These are phyloP conservation scores for Porites australiensis DNA, from an alignment of 64 coral and sea anemone genomes.

Conservation along the genomic window DNA sequence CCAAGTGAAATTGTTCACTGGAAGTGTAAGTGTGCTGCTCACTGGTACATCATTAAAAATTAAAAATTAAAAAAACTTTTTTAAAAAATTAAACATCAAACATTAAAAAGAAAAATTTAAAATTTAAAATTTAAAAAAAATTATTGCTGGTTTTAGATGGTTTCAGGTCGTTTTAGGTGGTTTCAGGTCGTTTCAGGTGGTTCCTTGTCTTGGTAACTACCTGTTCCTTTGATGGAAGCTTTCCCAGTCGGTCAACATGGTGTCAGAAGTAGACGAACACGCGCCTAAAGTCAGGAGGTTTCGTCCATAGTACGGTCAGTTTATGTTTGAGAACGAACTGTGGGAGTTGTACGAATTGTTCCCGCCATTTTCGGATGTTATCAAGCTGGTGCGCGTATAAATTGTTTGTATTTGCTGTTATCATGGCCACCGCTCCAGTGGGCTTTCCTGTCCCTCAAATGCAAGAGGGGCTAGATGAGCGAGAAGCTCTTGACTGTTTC, in stretches of 20 bases:
- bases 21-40: too few species aligned
- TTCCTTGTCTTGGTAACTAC: too few species aligned
- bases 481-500: constrained; percentile 43
- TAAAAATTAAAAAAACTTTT: too few species aligned
- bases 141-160: too few species aligned
- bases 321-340: not conserved
- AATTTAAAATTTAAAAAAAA: too few species aligned
- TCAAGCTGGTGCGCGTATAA: not conserved
- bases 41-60: too few species aligned
- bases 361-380: constrained; percentile 1
- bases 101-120: too few species aligned
- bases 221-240: too few species aligned
- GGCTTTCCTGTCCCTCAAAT: constrained; percentile 52
- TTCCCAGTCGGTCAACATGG: constrained; percentile 9
- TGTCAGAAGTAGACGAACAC: constrained; percentile 27
- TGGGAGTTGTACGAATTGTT: not conserved
- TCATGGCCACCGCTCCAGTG: constrained; percentile 11
- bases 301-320: not conserved
- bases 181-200: too few species aligned
- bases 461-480: constrained; percentile 37
- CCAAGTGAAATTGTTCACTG: too few species aligned
- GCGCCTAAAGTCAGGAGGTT: constrained; percentile 11
- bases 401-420: constrained; percentile 7
- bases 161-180: too few species aligned
- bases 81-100: too few species aligned